phyloP scores from a whole-genome alignment of 2,888 invertebrate species.

The Lamproptera curius region DNA sequence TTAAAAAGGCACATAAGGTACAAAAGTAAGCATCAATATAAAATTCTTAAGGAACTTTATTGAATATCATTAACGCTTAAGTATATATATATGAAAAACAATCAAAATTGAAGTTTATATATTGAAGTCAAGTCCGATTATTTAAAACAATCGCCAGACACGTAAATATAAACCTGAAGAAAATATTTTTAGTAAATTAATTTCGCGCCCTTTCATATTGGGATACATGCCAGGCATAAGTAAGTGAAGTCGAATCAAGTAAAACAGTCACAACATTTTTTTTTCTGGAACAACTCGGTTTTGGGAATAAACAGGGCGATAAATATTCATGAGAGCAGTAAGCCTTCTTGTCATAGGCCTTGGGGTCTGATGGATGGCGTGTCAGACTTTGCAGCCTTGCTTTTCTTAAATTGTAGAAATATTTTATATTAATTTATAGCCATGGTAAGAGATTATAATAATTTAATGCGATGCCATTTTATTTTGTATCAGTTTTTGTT shows the following conservation, averaged over 20 bases:
- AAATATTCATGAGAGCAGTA: constrained; percentile 70
- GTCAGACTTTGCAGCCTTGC: constrained; percentile 45
- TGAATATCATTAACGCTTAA: too few relatives aligned
- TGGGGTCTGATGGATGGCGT: constrained; percentile 66
- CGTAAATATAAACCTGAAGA: too few relatives aligned
- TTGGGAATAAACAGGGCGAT: constrained; percentile 55
- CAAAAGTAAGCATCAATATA: too few relatives aligned
- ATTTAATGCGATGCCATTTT: too few relatives aligned
- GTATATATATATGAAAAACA: too few relatives aligned
- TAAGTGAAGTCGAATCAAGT: constrained; percentile 33
- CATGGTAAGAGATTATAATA: constrained; percentile 5
- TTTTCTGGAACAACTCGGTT: constrained; percentile 40
- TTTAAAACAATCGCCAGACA: neutral
- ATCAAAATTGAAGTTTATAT: too few relatives aligned
- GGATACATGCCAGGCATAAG: constrained; percentile 7
- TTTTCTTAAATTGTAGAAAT: constrained; percentile 33
- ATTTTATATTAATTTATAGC: constrained; percentile 10
- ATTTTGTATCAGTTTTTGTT: too few relatives aligned
- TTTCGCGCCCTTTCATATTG: constrained; percentile 10
- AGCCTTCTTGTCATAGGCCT: constrained; percentile 69
- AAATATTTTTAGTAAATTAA: constrained; percentile 5
- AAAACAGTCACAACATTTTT: constrained; percentile 44
- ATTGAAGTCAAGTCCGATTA: too few relatives aligned
- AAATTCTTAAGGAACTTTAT: too few relatives aligned
- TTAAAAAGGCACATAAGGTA: too few relatives aligned